A percentile compares a stretch with the other conserved stretches of the same genome.
phyloP scores from a whole-genome alignment of 2,888 invertebrate species.

The Hemistola chrysoprasaria region DNA sequence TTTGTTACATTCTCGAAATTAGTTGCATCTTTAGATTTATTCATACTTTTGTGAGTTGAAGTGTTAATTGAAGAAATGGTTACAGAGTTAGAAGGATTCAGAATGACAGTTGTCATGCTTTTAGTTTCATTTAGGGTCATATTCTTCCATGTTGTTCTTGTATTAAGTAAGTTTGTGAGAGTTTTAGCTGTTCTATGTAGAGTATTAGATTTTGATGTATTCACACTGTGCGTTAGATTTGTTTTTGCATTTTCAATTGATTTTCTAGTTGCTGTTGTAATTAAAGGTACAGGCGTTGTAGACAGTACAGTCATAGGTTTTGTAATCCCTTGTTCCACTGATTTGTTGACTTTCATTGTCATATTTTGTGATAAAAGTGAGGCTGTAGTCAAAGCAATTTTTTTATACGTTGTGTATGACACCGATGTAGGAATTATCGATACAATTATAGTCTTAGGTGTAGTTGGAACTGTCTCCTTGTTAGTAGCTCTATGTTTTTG shows the following conservation, averaged over 20 bases:
- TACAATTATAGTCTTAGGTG: conserved; percentile 73
- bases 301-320: conserved; percentile 49
- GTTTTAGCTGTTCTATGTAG: conserved; percentile 29
- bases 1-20: conserved; percentile 32
- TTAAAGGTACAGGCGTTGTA: conserved; percentile 38
- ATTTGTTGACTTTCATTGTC: conserved; percentile 40
- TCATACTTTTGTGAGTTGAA: conserved; percentile 31
- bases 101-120: conserved; percentile 65
- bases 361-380: conserved; percentile 45
- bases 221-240: conserved; percentile 11
- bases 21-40: conserved; percentile 15
- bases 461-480: conserved; percentile 43
- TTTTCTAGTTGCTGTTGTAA: conserved; percentile 13
- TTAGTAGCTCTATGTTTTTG: conserved; percentile 52
- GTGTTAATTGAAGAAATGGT: conserved; percentile 34
- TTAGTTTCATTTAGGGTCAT: conserved; percentile 60
- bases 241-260: conserved; percentile 20
- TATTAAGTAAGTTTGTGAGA: conserved; percentile 25
- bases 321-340: conserved; percentile 47
- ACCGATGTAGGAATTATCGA: conserved; percentile 77
- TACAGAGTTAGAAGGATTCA: conserved; percentile 56
- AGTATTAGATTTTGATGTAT: conserved; percentile 33
- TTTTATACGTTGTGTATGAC: conserved; percentile 70
- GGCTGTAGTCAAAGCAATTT: conserved; percentile 64
- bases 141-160: conserved; percentile 29